Conservation (phyloP, 2,888 invertebrate genomes). For the Leptinotarsa peninsularis region DNA sequence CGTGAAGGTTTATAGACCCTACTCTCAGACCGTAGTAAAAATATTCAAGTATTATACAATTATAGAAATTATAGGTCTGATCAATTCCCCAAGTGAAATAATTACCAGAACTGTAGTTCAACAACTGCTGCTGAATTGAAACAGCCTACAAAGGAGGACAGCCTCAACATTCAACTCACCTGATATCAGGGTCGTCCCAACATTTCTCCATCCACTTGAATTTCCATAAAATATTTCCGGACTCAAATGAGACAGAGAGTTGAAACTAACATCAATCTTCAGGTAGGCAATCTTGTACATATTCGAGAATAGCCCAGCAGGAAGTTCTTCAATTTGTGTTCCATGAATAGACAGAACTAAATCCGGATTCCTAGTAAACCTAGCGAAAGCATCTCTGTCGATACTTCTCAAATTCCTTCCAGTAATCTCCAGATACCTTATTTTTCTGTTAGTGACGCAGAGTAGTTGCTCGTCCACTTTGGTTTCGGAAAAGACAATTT, state of each 20-base stretch:
- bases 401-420: constrained; percentile 80
- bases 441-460: constrained; percentile 81
- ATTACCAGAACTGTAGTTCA: too few relatives aligned
- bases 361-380: constrained; percentile 80
- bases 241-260: constrained; percentile 82
- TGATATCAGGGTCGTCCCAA: constrained; percentile 86
- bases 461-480: constrained; percentile 80
- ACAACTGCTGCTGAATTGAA: too few relatives aligned
- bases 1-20: too few relatives aligned
- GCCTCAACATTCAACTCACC: constrained; percentile 68
- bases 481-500: constrained; percentile 81
- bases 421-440: constrained; percentile 83
- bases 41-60: too few relatives aligned
- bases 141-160: too few relatives aligned
- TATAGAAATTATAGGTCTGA: too few relatives aligned
- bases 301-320: constrained; percentile 82
- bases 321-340: constrained; percentile 83
- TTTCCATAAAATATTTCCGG: constrained; percentile 90
- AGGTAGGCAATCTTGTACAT: constrained; percentile 84
- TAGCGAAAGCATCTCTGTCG: constrained; percentile 81
- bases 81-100: too few relatives aligned
- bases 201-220: constrained; percentile 87
- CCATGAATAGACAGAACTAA: constrained; percentile 81
- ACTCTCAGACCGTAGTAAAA: too few relatives aligned
- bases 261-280: constrained; percentile 84